phyloP scores from a whole-genome alignment of 2,888 invertebrate species.

The Clanis bilineata region DNA sequence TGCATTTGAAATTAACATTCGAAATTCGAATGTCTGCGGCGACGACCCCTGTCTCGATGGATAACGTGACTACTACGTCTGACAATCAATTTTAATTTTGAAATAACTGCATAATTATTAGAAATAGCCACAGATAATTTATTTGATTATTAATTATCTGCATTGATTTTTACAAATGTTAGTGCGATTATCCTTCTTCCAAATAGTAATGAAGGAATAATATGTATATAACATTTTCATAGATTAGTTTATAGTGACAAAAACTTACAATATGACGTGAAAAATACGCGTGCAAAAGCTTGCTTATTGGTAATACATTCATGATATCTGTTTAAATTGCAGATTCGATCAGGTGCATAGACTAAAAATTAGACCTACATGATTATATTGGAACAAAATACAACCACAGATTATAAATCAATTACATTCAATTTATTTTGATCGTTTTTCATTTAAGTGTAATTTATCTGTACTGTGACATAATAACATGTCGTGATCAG shows the following conservation, averaged over 20 bases:
- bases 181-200: no score
- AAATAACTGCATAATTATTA: not conserved
- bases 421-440: slow-evolving; percentile 7
- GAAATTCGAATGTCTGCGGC: slow-evolving; percentile 59
- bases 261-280: no score
- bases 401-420: not conserved
- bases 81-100: slow-evolving; percentile 14
- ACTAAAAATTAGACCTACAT: not conserved
- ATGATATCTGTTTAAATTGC: no score
- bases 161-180: no score
- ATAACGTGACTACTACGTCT: slow-evolving; percentile 40
- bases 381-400: not conserved
- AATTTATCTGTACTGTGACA: not conserved
- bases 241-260: no score
- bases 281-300: no score
- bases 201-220: no score
- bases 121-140: not conserved
- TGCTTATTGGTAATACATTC: no score
- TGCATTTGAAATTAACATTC: slow-evolving; percentile 64
- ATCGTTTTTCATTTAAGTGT: slow-evolving; percentile 5
- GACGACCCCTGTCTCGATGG: slow-evolving; percentile 43
- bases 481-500: slow-evolving; percentile 11
- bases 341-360: no score
- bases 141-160: no score
- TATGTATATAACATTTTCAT: no score